Base-by-base conservation (phyloP, 2,797 vertebrate species). In the Luscinia megarhynchos region DNA sequence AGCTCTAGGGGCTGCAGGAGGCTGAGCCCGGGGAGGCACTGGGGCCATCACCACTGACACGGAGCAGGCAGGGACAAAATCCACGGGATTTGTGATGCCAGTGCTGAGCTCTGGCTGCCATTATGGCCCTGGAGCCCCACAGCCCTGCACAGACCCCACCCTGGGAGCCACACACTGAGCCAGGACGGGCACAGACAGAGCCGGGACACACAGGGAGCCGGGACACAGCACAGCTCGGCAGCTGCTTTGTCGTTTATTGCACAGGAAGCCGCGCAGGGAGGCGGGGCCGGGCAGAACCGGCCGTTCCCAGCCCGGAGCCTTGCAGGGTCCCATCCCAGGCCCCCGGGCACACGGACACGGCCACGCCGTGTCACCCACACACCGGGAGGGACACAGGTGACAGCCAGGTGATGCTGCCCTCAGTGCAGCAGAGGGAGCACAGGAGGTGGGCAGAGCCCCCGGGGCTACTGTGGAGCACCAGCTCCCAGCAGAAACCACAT, bases 231-330 rank as follows among this genome's bases (percentile, higher is more conserved):
- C 73, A 17, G 53, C 87, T 21, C 48, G 97, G 92, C 79, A 93
- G 97, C 97, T 97, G 98, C 96, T 95, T 82, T 82, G 97, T 75
- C 53, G 3, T 98, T 98, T 98, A 98, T 98, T 98, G 98, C 98
- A 98, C 98, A 93, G 94, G 95, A 97, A 97, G 93, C 91, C 48
- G 78, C 96, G 76, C 93, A 43, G 61, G 95, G 97, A 69, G 96
- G 93, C 62, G 85, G 87, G 62, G 94, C 87, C 11, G 91, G 94
- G 97, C 90, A 82, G 95, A 92, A 95, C 82, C 75, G 69, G 40
- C 94, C 20, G 21, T 69, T n/a, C 92, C 94, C 84, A 43, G 64
- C 92, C 94, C 32, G 69, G 92, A 85, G 96, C 97, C 58, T 27
- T 10, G 36, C 92, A 66, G 48, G 46, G 62, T 92, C 94, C 58